Conservation (phyloP, 2,888 invertebrate species). For the Lasioglossum morio region DNA sequence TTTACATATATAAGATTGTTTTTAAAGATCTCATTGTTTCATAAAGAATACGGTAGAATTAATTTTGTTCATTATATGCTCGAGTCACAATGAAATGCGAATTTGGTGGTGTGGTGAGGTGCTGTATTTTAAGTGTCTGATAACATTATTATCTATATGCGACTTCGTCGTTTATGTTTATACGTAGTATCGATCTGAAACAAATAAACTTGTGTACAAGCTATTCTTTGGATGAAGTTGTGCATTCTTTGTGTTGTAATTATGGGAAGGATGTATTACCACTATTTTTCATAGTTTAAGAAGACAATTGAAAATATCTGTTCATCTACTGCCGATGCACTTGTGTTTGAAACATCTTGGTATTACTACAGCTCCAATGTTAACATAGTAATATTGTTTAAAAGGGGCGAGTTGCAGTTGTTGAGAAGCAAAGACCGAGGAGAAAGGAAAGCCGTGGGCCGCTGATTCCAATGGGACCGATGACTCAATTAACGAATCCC, state of each 20-base stretch:
- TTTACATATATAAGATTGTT: background rate
- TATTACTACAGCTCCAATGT: background rate
- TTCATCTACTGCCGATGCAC: too few relatives aligned
- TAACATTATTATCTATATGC: background rate
- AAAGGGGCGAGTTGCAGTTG: background rate
- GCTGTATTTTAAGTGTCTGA: background rate
- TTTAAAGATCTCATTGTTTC: too few relatives aligned
- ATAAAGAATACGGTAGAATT: too few relatives aligned
- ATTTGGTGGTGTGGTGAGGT: background rate
- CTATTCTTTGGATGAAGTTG: too few relatives aligned
- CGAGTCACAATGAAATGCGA: too few relatives aligned
- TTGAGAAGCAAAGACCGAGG: background rate
- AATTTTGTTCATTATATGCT: too few relatives aligned
- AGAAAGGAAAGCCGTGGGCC: background rate
- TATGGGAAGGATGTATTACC: too few relatives aligned
- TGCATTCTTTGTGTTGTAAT: too few relatives aligned
- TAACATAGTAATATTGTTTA: background rate
- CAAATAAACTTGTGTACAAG: too few relatives aligned
- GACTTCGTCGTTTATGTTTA: background rate
- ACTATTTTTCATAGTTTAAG: too few relatives aligned
- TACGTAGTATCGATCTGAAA: too few relatives aligned
- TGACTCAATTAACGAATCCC: constrained; percentile 40
- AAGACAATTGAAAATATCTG: too few relatives aligned
- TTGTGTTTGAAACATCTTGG: background rate
- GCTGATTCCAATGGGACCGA: background rate